Evolutionary conservation across 1,140 invertebrate species (phyloP).

Genomic region (Palaemon carinicauda): DNA sequence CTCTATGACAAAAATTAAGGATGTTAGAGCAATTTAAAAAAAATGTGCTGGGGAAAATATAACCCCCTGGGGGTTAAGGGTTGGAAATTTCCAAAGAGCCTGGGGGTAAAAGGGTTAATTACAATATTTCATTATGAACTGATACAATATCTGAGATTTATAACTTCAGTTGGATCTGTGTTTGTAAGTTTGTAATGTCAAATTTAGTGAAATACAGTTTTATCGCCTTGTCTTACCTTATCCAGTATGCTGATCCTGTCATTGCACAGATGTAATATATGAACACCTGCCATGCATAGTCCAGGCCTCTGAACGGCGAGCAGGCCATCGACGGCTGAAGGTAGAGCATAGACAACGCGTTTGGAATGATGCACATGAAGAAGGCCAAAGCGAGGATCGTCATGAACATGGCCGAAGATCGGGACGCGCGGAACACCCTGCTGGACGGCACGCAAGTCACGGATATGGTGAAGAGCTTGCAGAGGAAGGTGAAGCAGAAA

Average conservation of each 20-base stretch:
- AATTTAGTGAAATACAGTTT: background rate
- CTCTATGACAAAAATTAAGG: too few relatives aligned
- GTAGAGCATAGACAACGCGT: conserved; percentile 78
- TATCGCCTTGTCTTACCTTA: background rate
- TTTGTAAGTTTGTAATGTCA: background rate
- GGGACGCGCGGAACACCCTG: conserved; percentile 79
- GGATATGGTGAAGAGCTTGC: conserved; percentile 84
- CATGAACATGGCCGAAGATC: conserved; percentile 68
- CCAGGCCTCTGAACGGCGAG: conserved; percentile 78
- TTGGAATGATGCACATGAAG: conserved; percentile 43
- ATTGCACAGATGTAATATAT: conserved; percentile 27
- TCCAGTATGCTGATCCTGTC: background rate
- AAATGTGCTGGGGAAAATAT: too few relatives aligned
- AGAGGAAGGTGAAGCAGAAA: conserved; percentile 73
- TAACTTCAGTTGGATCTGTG: too few relatives aligned
- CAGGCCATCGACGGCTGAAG: conserved; percentile 81
- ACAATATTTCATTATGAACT: too few relatives aligned
- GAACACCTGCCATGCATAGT: conserved; percentile 69
- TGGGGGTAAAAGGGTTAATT: too few relatives aligned
- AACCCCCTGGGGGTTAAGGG: too few relatives aligned
- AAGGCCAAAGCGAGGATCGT: conserved; percentile 36
- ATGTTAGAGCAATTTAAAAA: too few relatives aligned
- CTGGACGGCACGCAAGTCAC: conserved; percentile 72
- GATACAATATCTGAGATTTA: too few relatives aligned
- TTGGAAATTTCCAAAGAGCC: too few relatives aligned